phyloP scores from a whole-genome alignment of 2,888 invertebrate species.

The Zygogramma bicolorata region DNA sequence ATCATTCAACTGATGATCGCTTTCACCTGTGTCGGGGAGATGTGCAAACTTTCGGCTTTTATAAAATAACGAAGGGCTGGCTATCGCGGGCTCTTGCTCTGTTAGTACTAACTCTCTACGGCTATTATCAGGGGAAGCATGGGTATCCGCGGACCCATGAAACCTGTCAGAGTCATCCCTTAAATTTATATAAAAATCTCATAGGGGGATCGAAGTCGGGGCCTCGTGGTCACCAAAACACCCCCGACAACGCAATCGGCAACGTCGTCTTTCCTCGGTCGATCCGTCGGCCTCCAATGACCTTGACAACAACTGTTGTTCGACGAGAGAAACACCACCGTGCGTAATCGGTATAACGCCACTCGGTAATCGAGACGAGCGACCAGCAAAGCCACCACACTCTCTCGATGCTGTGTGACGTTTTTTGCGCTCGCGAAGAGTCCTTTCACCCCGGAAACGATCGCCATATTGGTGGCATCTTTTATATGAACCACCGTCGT shows the following conservation, averaged over 20 bases:
- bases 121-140: no score
- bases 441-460: slow-evolving; percentile 44
- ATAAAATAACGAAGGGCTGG: no score
- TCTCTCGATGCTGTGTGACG: slow-evolving; percentile 19
- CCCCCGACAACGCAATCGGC: slow-evolving; percentile 18
- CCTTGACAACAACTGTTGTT: slow-evolving; percentile 49
- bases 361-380: slow-evolving; percentile 35
- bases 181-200: no score
- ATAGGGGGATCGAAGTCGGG: not conserved
- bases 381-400: no score
- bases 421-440: slow-evolving; percentile 28
- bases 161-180: no score
- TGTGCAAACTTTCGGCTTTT: no score
- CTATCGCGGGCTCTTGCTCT: no score
- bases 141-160: no score
- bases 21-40: no score
- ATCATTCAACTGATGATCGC: no score
- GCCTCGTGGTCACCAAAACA: not conserved
- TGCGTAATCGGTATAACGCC: slow-evolving; percentile 41
- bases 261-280: slow-evolving; percentile 4
- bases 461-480: slow-evolving; percentile 14
- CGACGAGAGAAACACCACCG: slow-evolving; percentile 32
- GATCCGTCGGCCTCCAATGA: slow-evolving; percentile 48
- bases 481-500: not conserved
- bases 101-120: no score